Evolutionary conservation across 2,888 invertebrate genomes (phyloP), one percentile per base, ranked within the genome.

Genomic region (Coronaproctus castanopsis): DNA sequence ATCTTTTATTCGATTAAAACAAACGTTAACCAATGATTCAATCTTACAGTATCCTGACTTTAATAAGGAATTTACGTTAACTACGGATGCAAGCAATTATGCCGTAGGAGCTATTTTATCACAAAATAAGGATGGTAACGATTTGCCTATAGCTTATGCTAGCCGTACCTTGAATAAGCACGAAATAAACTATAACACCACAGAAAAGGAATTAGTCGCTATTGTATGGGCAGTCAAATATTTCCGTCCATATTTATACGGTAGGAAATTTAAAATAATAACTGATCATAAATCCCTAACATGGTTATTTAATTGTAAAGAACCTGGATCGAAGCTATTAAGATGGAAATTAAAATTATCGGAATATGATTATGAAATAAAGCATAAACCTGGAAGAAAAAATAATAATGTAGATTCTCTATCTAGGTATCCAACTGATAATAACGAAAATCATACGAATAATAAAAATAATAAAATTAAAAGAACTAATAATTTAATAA

Each of bases 141-240:
- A 67, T 19, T 60, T 64, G 59, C 69, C 69, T 5, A 65, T 70
- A 18, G 67, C 68, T 3, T 70, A 67, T 60, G 66, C 68, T 3
- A 66, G 65, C 10, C 57, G 68, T 52, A 67, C 67, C 3, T 57
- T 69, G 24, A 68, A 67, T 60, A 62, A 63, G 60, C 63, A 67
- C 1, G 68, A 70, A 64, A 57, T 23, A 48, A 67, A 67, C 55
- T 69, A 67, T 58, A 59, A 61, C 1, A 65, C 64, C 8, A 68
- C 59, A 2, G 68, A 70, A 65, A 66, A 65, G 58, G 69, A 69
- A 64, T 60, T 68, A 1, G 54, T 69, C 22, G 69, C 67, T 14
- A 67, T 70, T 1, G 64, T 69, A 10, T 68, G 65, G 63, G 64
- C 66, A 24, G 62, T 66, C 8, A 66, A 67, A 58, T 63, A 66